Evolutionary conservation across 2,113 vertebrate species (phyloP).

Genomic region (cat (Felis catus)): DNA sequence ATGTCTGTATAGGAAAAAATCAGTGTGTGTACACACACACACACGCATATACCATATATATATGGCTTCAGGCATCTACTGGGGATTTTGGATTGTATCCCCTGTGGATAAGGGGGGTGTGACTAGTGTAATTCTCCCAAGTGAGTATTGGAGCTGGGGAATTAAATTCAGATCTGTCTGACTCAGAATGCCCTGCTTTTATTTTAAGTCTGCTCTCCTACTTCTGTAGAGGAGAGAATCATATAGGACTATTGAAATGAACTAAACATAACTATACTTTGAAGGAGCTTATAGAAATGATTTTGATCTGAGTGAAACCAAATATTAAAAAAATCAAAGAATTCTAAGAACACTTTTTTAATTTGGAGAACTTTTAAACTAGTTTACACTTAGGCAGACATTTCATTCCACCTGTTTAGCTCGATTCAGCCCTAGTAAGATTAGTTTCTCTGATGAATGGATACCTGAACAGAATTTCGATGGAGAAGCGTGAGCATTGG

Average conservation of each 20-base stretch:
- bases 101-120: background rate
- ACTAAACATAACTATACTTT: background rate
- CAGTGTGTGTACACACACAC: background rate
- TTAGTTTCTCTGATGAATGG: background rate
- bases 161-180: background rate
- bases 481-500: background rate
- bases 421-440: background rate
- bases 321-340: background rate
- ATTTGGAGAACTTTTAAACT: background rate
- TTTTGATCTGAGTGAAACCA: constrained; percentile 1
- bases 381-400: background rate
- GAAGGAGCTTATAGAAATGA: background rate
- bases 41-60: no score
- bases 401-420: background rate
- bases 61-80: background rate
- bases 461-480: background rate
- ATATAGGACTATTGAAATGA: background rate
- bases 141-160: background rate
- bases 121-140: background rate
- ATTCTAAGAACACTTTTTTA: background rate
- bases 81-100: background rate
- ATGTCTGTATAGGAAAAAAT: background rate
- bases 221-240: background rate
- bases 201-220: background rate
- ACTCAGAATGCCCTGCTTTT: background rate